Evolutionary conservation across 2,797 vertebrate genomes (phyloP).

Genomic region (Falco concolor): DNA sequence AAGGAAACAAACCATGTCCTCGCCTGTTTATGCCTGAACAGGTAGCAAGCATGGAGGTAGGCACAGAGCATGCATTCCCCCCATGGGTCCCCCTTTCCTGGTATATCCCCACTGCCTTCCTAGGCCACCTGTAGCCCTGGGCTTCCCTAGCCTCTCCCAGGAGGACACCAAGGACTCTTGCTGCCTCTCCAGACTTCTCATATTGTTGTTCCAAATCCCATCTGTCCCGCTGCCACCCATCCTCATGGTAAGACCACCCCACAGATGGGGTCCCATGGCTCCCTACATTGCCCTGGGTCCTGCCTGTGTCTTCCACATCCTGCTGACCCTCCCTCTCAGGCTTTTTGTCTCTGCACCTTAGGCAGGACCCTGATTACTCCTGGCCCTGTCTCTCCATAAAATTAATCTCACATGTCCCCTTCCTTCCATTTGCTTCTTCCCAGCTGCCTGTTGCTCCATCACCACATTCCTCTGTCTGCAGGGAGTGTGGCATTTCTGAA

Average conservation of each 20-base stretch:
- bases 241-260: no score
- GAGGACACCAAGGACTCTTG: neutral
- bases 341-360: neutral
- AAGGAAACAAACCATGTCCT: neutral
- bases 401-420: neutral
- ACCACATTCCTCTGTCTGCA: neutral
- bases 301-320: neutral
- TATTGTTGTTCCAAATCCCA: neutral
- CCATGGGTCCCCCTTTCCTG: neutral
- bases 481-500: rapidly evolving
- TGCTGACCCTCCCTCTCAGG: neutral
- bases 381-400: neutral
- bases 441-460: neutral
- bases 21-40: neutral
- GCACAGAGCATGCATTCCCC: neutral
- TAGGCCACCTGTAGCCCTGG: neutral
- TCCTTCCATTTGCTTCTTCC: neutral
- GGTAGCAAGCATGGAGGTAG: neutral
- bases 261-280: neutral
- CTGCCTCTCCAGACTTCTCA: neutral
- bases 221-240: neutral
- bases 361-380: neutral
- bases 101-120: neutral
- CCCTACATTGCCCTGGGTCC: neutral
- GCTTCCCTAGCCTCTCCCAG: neutral